These are phyloP conservation scores for Hemaris fuciformis DNA, from an alignment of 2,888 invertebrate genomes.

Conservation along the genomic window DNA sequence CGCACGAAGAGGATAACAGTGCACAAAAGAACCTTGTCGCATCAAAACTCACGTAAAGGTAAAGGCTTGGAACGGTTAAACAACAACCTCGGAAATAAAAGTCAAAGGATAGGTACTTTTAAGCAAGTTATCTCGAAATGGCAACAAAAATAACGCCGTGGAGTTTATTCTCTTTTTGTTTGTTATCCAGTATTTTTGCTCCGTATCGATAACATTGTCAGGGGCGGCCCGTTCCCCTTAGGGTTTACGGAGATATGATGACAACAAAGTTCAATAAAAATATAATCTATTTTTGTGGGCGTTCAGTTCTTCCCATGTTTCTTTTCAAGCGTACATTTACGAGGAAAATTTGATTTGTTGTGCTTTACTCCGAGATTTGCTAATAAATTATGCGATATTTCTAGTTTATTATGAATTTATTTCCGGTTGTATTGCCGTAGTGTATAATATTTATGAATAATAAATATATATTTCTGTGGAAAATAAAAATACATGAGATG, in stretches of 20 bases:
- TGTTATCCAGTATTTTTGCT: slow-evolving; percentile 51
- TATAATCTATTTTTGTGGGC: slow-evolving; percentile 50
- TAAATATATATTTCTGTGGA: background rate
- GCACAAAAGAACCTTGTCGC: background rate
- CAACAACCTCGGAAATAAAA: background rate
- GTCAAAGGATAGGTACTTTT: slow-evolving; percentile 1
- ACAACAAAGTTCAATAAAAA: slow-evolving; percentile 58
- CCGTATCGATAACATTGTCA: slow-evolving; percentile 55
- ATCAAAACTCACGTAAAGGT: background rate
- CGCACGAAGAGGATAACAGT: background rate
- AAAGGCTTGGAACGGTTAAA: background rate
- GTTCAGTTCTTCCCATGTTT: slow-evolving; percentile 20
- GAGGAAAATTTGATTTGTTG: background rate
- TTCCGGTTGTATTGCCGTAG: background rate
- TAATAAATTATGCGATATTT: slow-evolving; percentile 2
- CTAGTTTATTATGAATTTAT: background rate
- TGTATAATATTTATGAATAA: background rate
- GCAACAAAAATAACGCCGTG: slow-evolving; percentile 12
- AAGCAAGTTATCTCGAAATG: slow-evolving; percentile 14
- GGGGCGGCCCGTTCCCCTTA: slow-evolving; percentile 48
- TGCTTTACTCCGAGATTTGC: background rate
- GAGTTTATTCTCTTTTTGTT: slow-evolving; percentile 41
- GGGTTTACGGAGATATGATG: slow-evolving; percentile 53
- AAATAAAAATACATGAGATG: background rate
- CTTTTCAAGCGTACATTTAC: slow-evolving; percentile 6